Base-by-base conservation (phyloP, 2,797 vertebrate species). In the Acanthiza pusilla region DNA sequence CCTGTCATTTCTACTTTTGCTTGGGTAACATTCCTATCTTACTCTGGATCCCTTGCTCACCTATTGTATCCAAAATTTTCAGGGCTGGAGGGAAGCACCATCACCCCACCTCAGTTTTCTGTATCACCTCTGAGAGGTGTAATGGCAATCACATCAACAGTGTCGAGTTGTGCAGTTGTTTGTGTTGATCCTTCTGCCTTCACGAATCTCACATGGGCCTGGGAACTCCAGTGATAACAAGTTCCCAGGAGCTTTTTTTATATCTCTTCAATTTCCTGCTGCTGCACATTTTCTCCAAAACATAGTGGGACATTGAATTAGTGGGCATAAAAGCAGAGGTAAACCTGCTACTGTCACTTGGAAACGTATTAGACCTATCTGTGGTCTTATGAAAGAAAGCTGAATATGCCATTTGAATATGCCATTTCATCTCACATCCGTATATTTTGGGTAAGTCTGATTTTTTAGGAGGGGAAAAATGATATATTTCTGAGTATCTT, bases 401-500 rank as follows among this genome's bases (percentile, higher is more conserved):
- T 84, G 40, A 54, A 45, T 62, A n/a, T n/a, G 16, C 25, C 11
- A 55, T 53, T 85, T 67, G 25, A n/a, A n/a, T n/a, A n/a, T n/a
- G n/a, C n/a, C n/a, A n/a, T n/a, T 51, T 82, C 51, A 51, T 32
- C 22, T 85, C 3, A 4, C 5, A 21, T 29, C 40, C 22, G 40
- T 43, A 32, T 4, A 16, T 57, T 91, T 91, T 74, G 11, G 36
- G 12, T 45, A 60, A 67, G 7, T 48, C 25, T 73, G 30, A 68
- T 47, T 81, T 85, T 82, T 45, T 30, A 34, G 2, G 16, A 30
- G 12, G 40, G 16, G 6, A 47, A 82, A 84, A 42, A 22, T 30
- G 0, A 38, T 30, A 4, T 40, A 27, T 79, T 79, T 65, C 25
- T 75, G 11, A 0, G 0, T 78, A 40, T 42, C 5, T 62, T 85